Percentiles rank a stretch among this genome's conserved stretches.
Evolutionary conservation across 2,888 invertebrate genomes (phyloP).

Genomic region (Drosophila rubida): DNA sequence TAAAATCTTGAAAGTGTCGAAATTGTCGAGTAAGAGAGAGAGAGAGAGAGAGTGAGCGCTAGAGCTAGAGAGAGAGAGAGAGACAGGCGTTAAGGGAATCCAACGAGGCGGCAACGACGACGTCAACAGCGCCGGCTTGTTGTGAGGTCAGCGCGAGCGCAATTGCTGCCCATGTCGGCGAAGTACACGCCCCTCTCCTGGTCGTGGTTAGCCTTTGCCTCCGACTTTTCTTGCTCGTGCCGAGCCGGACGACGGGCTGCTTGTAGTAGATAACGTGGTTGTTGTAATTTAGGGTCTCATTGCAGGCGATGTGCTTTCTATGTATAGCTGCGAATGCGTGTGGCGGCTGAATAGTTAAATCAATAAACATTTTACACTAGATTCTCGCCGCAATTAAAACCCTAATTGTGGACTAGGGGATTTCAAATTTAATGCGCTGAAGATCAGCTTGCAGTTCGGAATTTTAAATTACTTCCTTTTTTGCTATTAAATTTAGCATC

Average conservation of each 20-base stretch:
- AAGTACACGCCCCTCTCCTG: conserved; percentile 27
- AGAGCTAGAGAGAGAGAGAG: not conserved
- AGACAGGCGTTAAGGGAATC: conserved; percentile 51
- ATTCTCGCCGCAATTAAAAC: conserved; percentile 2
- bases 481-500: not conserved
- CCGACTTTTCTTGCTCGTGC: not conserved
- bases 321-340: conserved; percentile 22
- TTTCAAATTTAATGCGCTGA: not conserved
- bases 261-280: conserved; percentile 65
- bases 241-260: conserved; percentile 1
- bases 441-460: not conserved
- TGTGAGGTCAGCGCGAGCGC: conserved; percentile 49
- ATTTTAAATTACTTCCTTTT: not conserved
- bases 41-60: conserved; percentile 14
- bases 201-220: conserved; percentile 52
- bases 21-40: conserved; percentile 40
- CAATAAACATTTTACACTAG: conserved; percentile 11
- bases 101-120: conserved; percentile 58
- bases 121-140: conserved; percentile 43
- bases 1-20: conserved; percentile 80
- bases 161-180: conserved; percentile 54
- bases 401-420: not conserved
- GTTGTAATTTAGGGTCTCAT: conserved; percentile 62
- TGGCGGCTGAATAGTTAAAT: conserved; percentile 10
- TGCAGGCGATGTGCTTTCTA: conserved; percentile 59